These are phyloP conservation scores for Ephialtes manifestator DNA, from an alignment of 2,888 invertebrate genomes.

Conservation along the genomic window DNA sequence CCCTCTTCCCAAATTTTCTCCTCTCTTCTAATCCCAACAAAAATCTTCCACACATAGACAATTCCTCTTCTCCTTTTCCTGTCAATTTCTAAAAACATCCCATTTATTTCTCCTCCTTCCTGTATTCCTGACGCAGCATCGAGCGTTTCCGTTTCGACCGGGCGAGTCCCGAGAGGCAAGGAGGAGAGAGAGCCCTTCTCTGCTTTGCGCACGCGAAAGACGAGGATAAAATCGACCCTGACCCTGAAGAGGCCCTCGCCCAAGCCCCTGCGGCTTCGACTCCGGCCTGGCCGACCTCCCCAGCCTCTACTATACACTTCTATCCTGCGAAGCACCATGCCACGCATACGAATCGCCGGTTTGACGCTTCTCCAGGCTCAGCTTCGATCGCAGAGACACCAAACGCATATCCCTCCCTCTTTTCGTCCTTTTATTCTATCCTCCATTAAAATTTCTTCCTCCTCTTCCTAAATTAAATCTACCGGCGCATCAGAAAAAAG, in stretches of 20 bases:
- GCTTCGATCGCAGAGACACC: conserved; percentile 54
- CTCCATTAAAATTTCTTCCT: not conserved
- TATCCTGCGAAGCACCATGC: conserved; percentile 57
- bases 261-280: conserved; percentile 5
- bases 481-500: not conserved
- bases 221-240: conserved; percentile 66
- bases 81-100: not conserved
- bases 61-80: not conserved
- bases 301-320: not conserved
- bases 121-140: conserved; percentile 14
- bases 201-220: conserved; percentile 35
- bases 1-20: too few relatives aligned
- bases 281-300: conserved; percentile 1
- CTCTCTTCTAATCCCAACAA: too few relatives aligned
- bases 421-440: not conserved
- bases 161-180: not conserved
- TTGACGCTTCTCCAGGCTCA: conserved; percentile 57
- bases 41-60: too few relatives aligned
- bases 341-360: conserved; percentile 66
- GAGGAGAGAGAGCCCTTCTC: not conserved
- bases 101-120: not conserved
- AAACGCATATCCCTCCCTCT: not conserved
- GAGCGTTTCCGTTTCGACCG: conserved; percentile 3
- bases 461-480: not conserved
- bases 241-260: conserved; percentile 62